A percentile compares a stretch with the other conserved stretches of the same genome.
Conservation (phyloP, 1,140 invertebrate species). For the Aphidius gifuensis region DNA sequence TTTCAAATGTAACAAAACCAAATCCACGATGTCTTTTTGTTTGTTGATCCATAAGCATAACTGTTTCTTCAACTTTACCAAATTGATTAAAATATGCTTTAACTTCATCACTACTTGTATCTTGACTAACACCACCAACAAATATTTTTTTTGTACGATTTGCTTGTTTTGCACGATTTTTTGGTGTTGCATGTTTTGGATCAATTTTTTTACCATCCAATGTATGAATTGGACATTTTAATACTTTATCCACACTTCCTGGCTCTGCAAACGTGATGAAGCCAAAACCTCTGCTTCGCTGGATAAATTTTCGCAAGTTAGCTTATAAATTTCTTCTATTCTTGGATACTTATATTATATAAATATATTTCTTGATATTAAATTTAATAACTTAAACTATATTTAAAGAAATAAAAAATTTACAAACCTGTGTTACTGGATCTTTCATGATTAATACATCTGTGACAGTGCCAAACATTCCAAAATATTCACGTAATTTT, state of each 20-base stretch:
- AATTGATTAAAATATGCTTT: slow-evolving; percentile 90
- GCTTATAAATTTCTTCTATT: slow-evolving; percentile 2
- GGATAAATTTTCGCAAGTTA: slow-evolving; percentile 45
- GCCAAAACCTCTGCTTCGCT: slow-evolving; percentile 90
- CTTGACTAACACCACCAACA: slow-evolving; percentile 87
- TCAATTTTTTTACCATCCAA: slow-evolving; percentile 93
- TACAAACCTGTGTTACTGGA: slow-evolving; percentile 82
- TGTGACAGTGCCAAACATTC: slow-evolving; percentile 87
- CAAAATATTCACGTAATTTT: slow-evolving; percentile 85
- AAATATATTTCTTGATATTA: not conserved
- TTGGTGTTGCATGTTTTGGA: slow-evolving; percentile 88
- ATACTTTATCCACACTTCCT: slow-evolving; percentile 83
- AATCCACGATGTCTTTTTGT: slow-evolving; percentile 88
- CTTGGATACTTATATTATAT: not conserved
- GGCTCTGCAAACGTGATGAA: slow-evolving; percentile 91
- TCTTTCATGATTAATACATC: slow-evolving; percentile 93
- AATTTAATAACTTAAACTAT: too few species aligned
- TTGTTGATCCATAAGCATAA: slow-evolving; percentile 93
- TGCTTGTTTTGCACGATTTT: slow-evolving; percentile 79
- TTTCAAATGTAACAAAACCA: slow-evolving; percentile 90
- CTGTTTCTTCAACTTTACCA: slow-evolving; percentile 87
- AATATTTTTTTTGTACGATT: slow-evolving; percentile 91
- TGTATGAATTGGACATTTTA: slow-evolving; percentile 85
- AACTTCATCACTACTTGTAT: slow-evolving; percentile 86
- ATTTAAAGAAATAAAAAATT: too few species aligned